Percentiles rank a stretch among this genome's conserved stretches.
phyloP scores from a whole-genome alignment of 2,797 vertebrate species.

The Gymnocypris eckloni region DNA sequence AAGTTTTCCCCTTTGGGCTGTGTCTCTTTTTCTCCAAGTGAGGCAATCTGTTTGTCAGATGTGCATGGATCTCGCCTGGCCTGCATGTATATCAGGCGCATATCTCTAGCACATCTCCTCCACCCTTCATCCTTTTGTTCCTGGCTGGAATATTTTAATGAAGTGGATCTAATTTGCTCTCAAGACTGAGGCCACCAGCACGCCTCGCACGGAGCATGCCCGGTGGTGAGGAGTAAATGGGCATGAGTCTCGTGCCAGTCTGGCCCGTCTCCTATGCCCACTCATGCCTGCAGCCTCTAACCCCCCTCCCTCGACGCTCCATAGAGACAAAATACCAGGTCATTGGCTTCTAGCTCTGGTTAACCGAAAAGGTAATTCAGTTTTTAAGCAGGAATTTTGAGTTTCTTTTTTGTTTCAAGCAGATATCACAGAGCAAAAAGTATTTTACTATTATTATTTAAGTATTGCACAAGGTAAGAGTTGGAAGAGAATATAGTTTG shows the following conservation, averaged over 20 bases:
- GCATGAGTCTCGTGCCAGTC: constrained; percentile 65
- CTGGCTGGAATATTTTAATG: constrained; percentile 80
- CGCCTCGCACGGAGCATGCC: constrained; percentile 72
- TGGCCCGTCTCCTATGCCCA: constrained; percentile 74
- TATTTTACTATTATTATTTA: background rate
- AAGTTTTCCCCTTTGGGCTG: constrained; percentile 21
- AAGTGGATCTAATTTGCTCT: constrained; percentile 82
- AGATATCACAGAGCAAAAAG: constrained; percentile 62
- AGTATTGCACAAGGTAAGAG: background rate
- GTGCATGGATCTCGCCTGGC: constrained; percentile 16
- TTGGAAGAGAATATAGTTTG: background rate
- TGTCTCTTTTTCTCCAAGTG: constrained; percentile 38
- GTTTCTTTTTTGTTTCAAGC: constrained; percentile 65
- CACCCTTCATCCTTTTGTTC: constrained; percentile 73
- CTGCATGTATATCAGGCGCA: constrained; percentile 31
- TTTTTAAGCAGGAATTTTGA: constrained; percentile 82
- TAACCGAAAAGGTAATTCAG: constrained; percentile 83
- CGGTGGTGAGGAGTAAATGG: constrained; percentile 71
- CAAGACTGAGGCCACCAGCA: constrained; percentile 74
- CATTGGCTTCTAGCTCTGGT: constrained; percentile 80
- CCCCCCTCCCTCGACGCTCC: constrained; percentile 63
- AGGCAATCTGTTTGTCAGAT: constrained; percentile 44
- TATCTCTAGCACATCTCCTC: constrained; percentile 62
- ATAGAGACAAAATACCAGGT: constrained; percentile 80
- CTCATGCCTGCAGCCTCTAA: constrained; percentile 68